These are phyloP conservation scores for Lordiphosa fenestrarum DNA, from an alignment of 2,888 invertebrate genomes.

Conservation along the genomic window DNA sequence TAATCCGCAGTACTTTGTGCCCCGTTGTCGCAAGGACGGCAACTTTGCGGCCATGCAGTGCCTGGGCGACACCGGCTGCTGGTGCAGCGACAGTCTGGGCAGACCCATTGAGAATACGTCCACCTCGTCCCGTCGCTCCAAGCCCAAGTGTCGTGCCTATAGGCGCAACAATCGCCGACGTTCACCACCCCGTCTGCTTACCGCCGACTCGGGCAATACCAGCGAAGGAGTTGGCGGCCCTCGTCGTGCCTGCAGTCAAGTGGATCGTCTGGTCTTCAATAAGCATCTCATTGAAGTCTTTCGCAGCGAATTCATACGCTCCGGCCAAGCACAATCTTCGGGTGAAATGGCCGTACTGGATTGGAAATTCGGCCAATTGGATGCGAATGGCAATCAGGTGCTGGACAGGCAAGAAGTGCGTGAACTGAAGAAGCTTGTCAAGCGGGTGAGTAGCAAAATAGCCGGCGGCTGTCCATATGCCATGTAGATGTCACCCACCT, in stretches of 20 bases:
- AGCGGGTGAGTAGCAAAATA: constrained; percentile 83
- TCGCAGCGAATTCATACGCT: constrained; percentile 87
- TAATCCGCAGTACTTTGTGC: constrained; percentile 84
- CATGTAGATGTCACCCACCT: constrained; percentile 22
- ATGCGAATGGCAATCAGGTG: constrained; percentile 88
- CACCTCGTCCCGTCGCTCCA: constrained; percentile 86
- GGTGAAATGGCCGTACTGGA: constrained; percentile 81
- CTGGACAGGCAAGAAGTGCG: constrained; percentile 91
- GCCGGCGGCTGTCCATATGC: constrained; percentile 19
- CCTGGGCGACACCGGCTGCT: constrained; percentile 89
- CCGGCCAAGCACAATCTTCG: constrained; percentile 21
- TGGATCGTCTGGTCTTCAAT: constrained; percentile 90
- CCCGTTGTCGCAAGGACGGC: constrained; percentile 91
- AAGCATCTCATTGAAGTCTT: constrained; percentile 92
- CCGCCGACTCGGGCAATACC: constrained; percentile 37
- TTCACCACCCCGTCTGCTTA: constrained; percentile 82
- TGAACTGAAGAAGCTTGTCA: constrained; percentile 89
- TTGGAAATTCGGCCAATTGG: constrained; percentile 95
- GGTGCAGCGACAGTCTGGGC: constrained; percentile 94
- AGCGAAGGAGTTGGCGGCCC: constrained; percentile 31
- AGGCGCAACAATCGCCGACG: constrained; percentile 84
- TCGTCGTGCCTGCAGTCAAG: constrained; percentile 85
- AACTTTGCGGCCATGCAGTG: constrained; percentile 93
- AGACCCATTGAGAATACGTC: constrained; percentile 90
- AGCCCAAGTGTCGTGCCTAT: constrained; percentile 85